These are phyloP conservation scores for Semaprochilodus insignis DNA, from an alignment of 2,797 vertebrate species.

Conservation along the genomic window DNA sequence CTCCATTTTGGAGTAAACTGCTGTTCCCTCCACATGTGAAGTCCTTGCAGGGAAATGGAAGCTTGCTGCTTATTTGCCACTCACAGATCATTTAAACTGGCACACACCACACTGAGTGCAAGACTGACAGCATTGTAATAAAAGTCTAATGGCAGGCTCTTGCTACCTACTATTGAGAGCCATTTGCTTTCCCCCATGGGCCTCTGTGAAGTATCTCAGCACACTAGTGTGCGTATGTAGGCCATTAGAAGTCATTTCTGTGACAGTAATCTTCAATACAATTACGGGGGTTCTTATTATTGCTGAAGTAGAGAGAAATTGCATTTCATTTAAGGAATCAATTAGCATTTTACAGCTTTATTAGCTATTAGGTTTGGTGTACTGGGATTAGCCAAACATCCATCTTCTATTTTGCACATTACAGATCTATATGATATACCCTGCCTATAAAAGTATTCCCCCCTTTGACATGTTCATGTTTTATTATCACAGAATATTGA, in stretches of 20 bases:
- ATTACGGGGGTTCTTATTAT: neutral
- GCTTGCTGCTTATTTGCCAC: neutral
- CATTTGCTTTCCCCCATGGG: constrained; percentile 8
- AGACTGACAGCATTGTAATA: constrained; percentile 11
- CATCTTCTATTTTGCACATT: neutral
- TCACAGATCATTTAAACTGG: constrained; percentile 1
- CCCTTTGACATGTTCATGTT: too few species aligned
- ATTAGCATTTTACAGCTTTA: neutral
- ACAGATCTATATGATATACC: neutral
- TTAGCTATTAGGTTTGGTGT: neutral
- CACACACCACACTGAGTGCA: neutral
- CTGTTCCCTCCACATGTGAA: neutral
- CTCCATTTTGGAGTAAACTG: neutral
- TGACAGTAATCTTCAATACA: neutral
- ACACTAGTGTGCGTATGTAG: constrained; percentile 3
- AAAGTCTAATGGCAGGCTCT: constrained; percentile 1
- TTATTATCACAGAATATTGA: too few species aligned
- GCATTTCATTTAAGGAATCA: constrained; percentile 1
- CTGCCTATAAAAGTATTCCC: too few species aligned
- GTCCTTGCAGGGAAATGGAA: neutral
- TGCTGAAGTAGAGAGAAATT: neutral
- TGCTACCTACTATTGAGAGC: constrained; percentile 2
- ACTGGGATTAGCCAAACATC: neutral
- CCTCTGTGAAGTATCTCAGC: constrained; percentile 9
- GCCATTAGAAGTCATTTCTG: constrained; percentile 11